phyloP scores from a whole-genome alignment of 2,797 vertebrate species.

The Phrynocephalus forsythii region DNA sequence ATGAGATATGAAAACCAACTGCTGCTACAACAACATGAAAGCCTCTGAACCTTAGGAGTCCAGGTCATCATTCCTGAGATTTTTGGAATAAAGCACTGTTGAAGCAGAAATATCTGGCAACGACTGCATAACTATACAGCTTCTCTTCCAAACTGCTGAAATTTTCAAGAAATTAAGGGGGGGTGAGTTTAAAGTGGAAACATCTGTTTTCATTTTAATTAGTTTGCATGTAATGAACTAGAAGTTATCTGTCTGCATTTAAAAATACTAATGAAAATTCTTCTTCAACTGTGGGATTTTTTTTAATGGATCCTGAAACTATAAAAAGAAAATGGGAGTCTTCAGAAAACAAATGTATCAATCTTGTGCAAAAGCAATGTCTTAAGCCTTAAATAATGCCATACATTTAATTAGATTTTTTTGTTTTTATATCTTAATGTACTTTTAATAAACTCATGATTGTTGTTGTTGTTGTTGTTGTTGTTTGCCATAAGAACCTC shows the following conservation, averaged over 20 bases:
- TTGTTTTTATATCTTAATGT: background rate
- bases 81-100: constrained; percentile 33
- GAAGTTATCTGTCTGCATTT: background rate
- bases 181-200: background rate
- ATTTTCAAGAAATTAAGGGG: background rate
- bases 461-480: too few relatives aligned
- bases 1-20: constrained; percentile 21
- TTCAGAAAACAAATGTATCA: background rate
- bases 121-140: background rate
- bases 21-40: constrained; percentile 9
- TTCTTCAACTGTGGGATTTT: background rate
- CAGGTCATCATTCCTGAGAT: constrained; percentile 62
- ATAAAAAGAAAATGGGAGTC: too few relatives aligned
- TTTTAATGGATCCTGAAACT: background rate
- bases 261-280: background rate
- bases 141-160: constrained; percentile 15
- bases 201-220: background rate
- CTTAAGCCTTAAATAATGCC: background rate
- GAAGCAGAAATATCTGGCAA: constrained; percentile 37
- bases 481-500: too few relatives aligned
- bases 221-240: background rate
- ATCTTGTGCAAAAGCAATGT: background rate
- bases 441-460: too few relatives aligned
- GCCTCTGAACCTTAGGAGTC: constrained; percentile 22
- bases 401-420: background rate